Conservation (phyloP, 2,888 invertebrate genomes). For the Acrocera orbiculus region DNA sequence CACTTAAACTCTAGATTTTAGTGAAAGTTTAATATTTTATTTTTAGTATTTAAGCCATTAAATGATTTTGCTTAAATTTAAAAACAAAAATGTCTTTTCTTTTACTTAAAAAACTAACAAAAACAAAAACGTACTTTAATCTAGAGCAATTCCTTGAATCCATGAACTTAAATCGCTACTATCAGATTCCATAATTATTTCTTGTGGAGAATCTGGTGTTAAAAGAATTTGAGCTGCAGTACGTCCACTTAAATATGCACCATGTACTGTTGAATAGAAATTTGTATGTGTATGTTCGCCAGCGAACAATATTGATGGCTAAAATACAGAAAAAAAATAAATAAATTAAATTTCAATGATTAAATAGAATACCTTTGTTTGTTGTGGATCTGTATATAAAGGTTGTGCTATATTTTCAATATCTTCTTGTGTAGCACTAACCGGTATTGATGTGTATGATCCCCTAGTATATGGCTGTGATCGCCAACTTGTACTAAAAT, state of each 20-base stretch:
- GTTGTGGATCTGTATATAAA: constrained; percentile 49
- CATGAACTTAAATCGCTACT: constrained; percentile 71
- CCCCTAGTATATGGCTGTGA: constrained; percentile 68
- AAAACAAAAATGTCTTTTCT: too few species aligned
- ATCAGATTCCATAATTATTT: constrained; percentile 53
- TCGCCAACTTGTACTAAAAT: constrained; percentile 71
- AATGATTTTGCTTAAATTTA: too few species aligned
- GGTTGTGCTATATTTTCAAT: constrained; percentile 77
- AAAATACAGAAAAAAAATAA: constrained; percentile 19
- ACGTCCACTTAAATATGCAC: constrained; percentile 77
- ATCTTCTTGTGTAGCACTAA: constrained; percentile 75
- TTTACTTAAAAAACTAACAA: too few species aligned
- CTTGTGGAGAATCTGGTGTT: constrained; percentile 41
- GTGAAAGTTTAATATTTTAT: too few species aligned
- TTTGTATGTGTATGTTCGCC: constrained; percentile 91
- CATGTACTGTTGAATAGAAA: constrained; percentile 91
- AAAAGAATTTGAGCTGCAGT: constrained; percentile 59
- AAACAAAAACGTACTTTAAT: too few species aligned
- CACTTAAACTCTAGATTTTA: too few species aligned
- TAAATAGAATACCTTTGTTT: constrained; percentile 40
- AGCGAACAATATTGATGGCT: constrained; percentile 77
- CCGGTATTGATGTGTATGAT: constrained; percentile 79
- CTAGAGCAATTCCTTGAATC: constrained; percentile 73
- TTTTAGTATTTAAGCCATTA: too few species aligned
- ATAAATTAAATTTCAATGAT: not conserved